Base-by-base conservation (phyloP, 2,113 vertebrate species). In the human region DNA sequence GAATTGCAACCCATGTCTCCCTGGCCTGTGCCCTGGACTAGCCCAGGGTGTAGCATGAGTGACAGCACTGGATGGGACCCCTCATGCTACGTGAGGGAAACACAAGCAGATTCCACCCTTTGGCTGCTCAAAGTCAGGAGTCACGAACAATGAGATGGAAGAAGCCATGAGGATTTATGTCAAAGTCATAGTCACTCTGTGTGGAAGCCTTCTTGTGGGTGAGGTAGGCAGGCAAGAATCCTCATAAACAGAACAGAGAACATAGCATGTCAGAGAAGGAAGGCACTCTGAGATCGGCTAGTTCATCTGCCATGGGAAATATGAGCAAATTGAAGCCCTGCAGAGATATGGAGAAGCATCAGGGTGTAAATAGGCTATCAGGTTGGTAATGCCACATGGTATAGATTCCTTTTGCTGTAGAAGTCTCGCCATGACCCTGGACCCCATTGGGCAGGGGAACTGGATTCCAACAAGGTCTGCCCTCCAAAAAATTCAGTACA, bases 401-500 rank as follows among this genome's bases (percentile, higher is more conserved):
- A 17, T 7, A 45, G 12, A 3, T 89, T 23, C 40, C 59, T 95
- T 55, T 3, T 7, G 64, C 57, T 52, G 66, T 5, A 57, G 59
- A 73, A 64, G 20, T 9, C 35, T 64, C 40, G 5, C 30, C 9
- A 1, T 7, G 55, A 50, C 30, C 88, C 40, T 85, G 8, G 1
- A 0, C 10, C 59, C 45, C 70, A 13, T 0, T 5, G 12, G 23
- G 1, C 2, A 20, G 13, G 43, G 45, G 55, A 20, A 70, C 12
- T 45, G 68, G 23, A 20, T 38, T 76, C 61, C 66, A 35, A 30
- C 18, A 8, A n/a, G 48, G 57, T 18, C 17, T 35, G 0, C 18
- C 52, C 20, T 45, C 35, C n/a, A 3, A 68, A 75, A 66, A 23
- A 32, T 22, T 48, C 48, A 73, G 82, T 23, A 48, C 27, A 1